These are phyloP conservation scores for Drosophila ogumai DNA, from an alignment of 1,140 invertebrate genomes.

Conservation along the genomic window DNA sequence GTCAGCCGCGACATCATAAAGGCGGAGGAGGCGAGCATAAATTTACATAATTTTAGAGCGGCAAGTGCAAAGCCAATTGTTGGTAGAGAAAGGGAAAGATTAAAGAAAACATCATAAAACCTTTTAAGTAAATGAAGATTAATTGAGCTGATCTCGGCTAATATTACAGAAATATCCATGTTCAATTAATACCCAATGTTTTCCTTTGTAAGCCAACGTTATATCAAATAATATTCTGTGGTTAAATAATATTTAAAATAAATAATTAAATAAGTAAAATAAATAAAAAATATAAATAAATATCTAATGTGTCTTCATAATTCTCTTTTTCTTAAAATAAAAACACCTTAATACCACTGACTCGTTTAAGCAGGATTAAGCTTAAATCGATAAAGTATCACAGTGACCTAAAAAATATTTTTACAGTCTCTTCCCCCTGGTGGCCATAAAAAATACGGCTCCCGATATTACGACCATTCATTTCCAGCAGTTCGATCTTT, in stretches of 20 bases:
- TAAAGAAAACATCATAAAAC: background rate
- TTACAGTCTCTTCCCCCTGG: conserved; percentile 3
- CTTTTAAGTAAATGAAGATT: background rate
- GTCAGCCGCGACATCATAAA: conserved; percentile 22
- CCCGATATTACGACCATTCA: conserved; percentile 14
- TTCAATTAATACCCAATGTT: background rate
- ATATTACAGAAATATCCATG: background rate
- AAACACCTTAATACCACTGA: background rate
- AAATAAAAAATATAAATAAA: background rate
- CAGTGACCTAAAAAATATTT: conserved; percentile 14
- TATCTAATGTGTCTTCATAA: background rate
- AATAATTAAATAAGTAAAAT: too few relatives aligned
- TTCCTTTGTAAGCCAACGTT: background rate
- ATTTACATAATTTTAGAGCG: conserved; percentile 68
- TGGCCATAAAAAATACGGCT: conserved; percentile 26
- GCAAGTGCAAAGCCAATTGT: conserved; percentile 44
- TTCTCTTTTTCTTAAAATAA: background rate
- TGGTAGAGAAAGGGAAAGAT: conserved; percentile 11
- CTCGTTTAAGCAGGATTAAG: background rate
- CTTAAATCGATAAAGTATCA: background rate
- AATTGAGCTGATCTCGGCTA: too few relatives aligned
- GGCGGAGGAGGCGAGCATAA: conserved; percentile 68
- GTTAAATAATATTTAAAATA: too few relatives aligned
- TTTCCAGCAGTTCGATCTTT: conserved; percentile 35
- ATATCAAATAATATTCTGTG: background rate